These are phyloP conservation scores for Neodiprion lecontei DNA, from an alignment of 1,140 invertebrate species.

Conservation along the genomic window DNA sequence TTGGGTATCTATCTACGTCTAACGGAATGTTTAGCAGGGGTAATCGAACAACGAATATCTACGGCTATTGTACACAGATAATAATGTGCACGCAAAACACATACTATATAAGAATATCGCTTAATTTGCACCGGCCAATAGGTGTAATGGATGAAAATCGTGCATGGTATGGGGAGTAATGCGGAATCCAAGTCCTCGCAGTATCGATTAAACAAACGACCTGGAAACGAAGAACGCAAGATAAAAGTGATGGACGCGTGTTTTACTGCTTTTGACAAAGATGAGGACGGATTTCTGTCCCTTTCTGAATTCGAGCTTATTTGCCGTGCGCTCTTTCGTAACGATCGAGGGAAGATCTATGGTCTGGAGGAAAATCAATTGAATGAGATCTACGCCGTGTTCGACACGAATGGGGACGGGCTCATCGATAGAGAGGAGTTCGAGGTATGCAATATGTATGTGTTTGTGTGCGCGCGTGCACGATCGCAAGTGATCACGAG, in stretches of 20 bases:
- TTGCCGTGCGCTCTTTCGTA: constrained; percentile 84
- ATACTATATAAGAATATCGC: too few relatives aligned
- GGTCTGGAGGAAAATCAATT: constrained; percentile 74
- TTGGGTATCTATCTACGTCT: too few relatives aligned
- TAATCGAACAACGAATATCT: too few relatives aligned
- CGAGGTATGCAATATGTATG: constrained; percentile 55
- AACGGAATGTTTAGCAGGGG: too few relatives aligned
- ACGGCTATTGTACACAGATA: too few relatives aligned
- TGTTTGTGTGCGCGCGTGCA: constrained; percentile 56
- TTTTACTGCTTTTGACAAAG: constrained; percentile 86
- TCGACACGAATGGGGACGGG: constrained; percentile 80
- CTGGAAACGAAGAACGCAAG: constrained; percentile 38
- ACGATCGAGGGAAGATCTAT: constrained; percentile 86
- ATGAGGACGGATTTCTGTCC: constrained; percentile 82
- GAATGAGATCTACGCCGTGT: constrained; percentile 80
- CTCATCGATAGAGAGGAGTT: constrained; percentile 86
- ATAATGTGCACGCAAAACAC: too few relatives aligned
- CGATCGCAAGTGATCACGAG: constrained; percentile 30
- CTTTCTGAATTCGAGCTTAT: constrained; percentile 81
- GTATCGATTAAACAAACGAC: constrained; percentile 58
- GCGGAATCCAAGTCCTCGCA: constrained; percentile 8
- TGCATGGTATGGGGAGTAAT: background rate
- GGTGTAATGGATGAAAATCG: background rate
- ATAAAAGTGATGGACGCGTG: constrained; percentile 80
- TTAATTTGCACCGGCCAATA: too few relatives aligned